Percentiles rank a stretch among this genome's conserved stretches.
These are phyloP conservation scores for Crepidodera aurea DNA, from an alignment of 2,888 invertebrate species.

Conservation along the genomic window DNA sequence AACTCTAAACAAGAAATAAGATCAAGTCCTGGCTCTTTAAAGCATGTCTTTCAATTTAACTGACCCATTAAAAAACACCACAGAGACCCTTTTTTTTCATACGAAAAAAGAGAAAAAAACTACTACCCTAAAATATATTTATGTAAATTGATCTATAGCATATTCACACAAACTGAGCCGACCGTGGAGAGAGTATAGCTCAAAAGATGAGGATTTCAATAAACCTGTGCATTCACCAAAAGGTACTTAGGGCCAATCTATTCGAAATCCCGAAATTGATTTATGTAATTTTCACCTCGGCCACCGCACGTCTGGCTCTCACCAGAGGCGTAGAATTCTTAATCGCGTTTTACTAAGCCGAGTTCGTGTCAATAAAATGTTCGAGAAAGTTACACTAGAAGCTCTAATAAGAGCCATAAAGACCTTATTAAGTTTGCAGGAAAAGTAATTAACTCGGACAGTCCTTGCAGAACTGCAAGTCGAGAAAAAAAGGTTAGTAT, in stretches of 20 bases:
- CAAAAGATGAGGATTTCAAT: slow-evolving; percentile 23
- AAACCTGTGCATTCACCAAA: slow-evolving; percentile 24
- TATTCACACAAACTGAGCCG: background rate
- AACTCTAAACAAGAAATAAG: no score
- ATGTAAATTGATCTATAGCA: slow-evolving; percentile 17
- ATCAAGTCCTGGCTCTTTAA: no score
- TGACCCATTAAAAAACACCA: no score
- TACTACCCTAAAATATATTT: background rate
- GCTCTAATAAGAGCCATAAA: no score
- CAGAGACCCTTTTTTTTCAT: background rate
- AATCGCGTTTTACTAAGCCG: no score
- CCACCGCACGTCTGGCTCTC: background rate
- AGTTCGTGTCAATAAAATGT: no score
- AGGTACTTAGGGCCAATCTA: slow-evolving; percentile 26
- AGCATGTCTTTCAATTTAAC: no score
- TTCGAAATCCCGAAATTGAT: slow-evolving; percentile 24
- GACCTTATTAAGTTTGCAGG: no score
- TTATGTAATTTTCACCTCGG: slow-evolving; percentile 25
- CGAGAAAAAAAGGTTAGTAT: background rate
- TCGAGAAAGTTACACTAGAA: no score
- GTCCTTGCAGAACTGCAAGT: no score
- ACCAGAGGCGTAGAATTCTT: background rate
- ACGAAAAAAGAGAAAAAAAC: background rate
- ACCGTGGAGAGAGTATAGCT: background rate
- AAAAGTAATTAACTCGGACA: no score